Evolutionary conservation across 2,888 invertebrate species (phyloP).

Genomic region (Rotaria magnacalcarata): DNA sequence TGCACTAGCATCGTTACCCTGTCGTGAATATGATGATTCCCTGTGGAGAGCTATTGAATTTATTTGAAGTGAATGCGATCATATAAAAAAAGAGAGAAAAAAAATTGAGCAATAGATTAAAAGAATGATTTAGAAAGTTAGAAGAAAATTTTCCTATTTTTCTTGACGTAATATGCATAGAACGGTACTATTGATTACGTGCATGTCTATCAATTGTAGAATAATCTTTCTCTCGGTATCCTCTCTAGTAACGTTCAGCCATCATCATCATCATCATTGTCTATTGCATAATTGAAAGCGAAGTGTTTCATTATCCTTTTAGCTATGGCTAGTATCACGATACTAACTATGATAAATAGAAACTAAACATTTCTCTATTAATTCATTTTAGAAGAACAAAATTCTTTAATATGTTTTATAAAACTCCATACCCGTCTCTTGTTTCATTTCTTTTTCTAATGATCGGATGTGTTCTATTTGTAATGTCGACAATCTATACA

Average conservation of each 20-base stretch:
- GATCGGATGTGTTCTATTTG: not conserved
- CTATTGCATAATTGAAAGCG: not conserved
- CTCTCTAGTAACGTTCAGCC: not conserved
- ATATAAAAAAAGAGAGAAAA: not conserved
- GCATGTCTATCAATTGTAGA: not conserved
- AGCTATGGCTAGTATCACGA: not conserved
- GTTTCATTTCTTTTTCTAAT: not conserved
- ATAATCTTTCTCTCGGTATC: not conserved
- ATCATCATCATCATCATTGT: not conserved
- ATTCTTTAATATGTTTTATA: not conserved
- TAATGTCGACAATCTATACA: constrained; percentile 2
- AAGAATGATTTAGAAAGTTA: not conserved
- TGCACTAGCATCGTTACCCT: not conserved
- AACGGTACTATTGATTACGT: constrained; percentile 1
- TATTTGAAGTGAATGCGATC: not conserved
- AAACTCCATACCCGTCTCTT: not conserved
- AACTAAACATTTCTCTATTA: not conserved
- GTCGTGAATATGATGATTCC: not conserved
- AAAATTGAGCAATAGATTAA: not conserved
- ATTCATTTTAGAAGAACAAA: not conserved
- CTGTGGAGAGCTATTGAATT: not conserved
- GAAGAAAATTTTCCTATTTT: not conserved
- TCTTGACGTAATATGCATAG: not conserved
- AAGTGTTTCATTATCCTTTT: constrained; percentile 10
- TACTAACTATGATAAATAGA: not conserved